These are phyloP conservation scores for Hiodon alosoides DNA, from an alignment of 2,113 vertebrate genomes.

Conservation along the genomic window DNA sequence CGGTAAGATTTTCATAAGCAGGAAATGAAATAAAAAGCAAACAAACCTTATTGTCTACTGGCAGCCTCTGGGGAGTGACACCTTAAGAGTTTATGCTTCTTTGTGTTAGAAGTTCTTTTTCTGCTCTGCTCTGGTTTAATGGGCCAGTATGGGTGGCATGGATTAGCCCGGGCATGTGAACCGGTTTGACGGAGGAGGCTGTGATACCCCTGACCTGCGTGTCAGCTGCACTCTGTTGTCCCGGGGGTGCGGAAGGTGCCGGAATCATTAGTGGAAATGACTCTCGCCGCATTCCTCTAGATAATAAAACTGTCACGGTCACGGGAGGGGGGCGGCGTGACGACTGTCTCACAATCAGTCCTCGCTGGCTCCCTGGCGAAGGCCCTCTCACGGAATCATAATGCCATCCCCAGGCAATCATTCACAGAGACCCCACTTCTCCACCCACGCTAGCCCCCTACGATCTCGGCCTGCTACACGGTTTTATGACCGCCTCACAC, in stretches of 20 bases:
- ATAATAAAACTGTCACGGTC: slow-evolving; percentile 58
- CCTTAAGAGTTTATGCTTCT: too few species aligned
- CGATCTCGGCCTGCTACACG: neutral
- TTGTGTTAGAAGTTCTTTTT: too few species aligned
- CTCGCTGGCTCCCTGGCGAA: slow-evolving; percentile 25
- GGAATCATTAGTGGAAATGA: slow-evolving; percentile 62
- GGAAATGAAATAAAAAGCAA: too few species aligned
- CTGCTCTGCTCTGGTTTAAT: too few species aligned
- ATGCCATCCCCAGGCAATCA: slow-evolving; percentile 4
- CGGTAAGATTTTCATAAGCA: too few species aligned
- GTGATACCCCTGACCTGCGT: slow-evolving; percentile 17
- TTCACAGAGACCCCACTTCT: slow-evolving; percentile 6
- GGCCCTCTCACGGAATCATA: slow-evolving; percentile 25
- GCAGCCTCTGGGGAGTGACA: too few species aligned
- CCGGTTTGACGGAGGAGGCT: too few species aligned
- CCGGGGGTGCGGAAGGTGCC: slow-evolving; percentile 52
- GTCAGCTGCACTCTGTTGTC: slow-evolving; percentile 65
- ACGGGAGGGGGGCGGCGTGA: slow-evolving; percentile 30
- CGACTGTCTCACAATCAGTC: slow-evolving; percentile 26
- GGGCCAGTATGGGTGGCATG: too few species aligned
- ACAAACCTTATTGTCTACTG: too few species aligned
- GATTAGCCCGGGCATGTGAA: too few species aligned
- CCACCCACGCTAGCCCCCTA: slow-evolving; percentile 9
- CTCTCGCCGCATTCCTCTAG: slow-evolving; percentile 54
- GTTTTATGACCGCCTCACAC: slow-evolving; percentile 19